These are phyloP conservation scores for Stenopsyche tienmushanensis DNA, from an alignment of 1,140 invertebrate species.

Conservation along the genomic window DNA sequence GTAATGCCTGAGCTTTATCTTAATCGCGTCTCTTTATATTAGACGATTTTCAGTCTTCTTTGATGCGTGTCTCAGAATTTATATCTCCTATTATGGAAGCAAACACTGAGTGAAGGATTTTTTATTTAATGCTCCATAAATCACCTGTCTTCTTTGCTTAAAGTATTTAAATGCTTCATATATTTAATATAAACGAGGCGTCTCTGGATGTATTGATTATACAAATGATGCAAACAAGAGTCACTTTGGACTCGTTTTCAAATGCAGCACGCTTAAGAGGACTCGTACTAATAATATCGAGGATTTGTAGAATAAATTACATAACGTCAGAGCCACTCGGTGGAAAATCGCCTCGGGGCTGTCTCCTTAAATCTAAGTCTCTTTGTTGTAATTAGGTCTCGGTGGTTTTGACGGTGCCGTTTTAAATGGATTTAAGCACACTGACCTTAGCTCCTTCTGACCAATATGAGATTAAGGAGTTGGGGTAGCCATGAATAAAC, in stretches of 20 bases:
- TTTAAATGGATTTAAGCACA: not conserved
- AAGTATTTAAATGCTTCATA: not conserved
- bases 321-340: too few species aligned
- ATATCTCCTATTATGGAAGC: constrained; percentile 1
- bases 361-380: too few species aligned
- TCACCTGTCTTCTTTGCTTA: not conserved
- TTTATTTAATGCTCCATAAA: not conserved
- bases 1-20: constrained; percentile 24
- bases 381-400: too few species aligned
- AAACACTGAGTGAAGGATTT: constrained; percentile 10
- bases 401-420: too few species aligned
- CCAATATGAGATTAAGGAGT: not conserved
- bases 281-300: too few species aligned
- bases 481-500: not conserved
- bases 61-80: constrained; percentile 24
- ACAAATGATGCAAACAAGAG: too few species aligned
- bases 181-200: too few species aligned
- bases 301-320: too few species aligned
- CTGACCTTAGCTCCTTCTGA: not conserved
- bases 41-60: constrained; percentile 18
- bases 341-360: too few species aligned
- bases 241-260: too few species aligned
- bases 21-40: constrained; percentile 25
- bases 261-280: too few species aligned
- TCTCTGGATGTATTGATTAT: too few species aligned